phyloP scores from a whole-genome alignment of 2,113 vertebrate species.

The Forbesichthys papilliferus region DNA sequence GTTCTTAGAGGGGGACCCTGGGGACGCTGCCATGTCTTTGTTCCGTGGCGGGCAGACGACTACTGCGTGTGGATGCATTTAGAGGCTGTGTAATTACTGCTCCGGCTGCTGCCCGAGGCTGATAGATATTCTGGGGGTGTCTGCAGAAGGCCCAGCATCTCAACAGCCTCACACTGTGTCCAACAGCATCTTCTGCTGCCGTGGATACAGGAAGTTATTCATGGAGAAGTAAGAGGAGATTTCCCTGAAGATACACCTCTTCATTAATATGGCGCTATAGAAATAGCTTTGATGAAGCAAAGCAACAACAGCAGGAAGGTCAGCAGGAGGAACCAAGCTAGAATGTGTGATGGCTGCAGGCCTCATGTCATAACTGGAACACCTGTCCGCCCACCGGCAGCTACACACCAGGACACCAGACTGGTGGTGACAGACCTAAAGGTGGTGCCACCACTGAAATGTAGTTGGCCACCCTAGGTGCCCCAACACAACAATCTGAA shows the following conservation, averaged over 20 bases:
- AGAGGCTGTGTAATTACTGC: slow-evolving; percentile 1
- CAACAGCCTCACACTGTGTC: no score
- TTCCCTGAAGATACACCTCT: slow-evolving; percentile 18
- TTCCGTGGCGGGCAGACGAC: no score
- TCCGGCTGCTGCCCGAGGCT: background rate
- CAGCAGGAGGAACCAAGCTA: slow-evolving; percentile 18
- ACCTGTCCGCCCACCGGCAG: background rate
- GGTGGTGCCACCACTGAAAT: no score
- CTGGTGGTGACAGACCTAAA: no score
- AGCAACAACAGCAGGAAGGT: no score
- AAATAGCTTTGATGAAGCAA: slow-evolving; percentile 7
- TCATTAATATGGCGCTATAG: slow-evolving; percentile 20
- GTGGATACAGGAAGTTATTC: slow-evolving; percentile 15
- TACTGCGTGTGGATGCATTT: background rate
- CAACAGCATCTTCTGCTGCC: background rate
- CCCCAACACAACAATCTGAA: no score
- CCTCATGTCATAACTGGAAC: no score
- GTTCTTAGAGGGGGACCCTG: no score
- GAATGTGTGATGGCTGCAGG: background rate
- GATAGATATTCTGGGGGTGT: background rate
- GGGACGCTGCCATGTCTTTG: no score
- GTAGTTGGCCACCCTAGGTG: no score
- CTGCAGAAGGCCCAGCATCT: background rate
- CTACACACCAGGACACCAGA: slow-evolving; percentile 11
- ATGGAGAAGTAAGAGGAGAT: slow-evolving; percentile 6